Percentiles rank a stretch among this genome's conserved stretches.
These are phyloP conservation scores for Cirrhinus molitorella DNA, from an alignment of 2,797 vertebrate genomes.

Conservation along the genomic window DNA sequence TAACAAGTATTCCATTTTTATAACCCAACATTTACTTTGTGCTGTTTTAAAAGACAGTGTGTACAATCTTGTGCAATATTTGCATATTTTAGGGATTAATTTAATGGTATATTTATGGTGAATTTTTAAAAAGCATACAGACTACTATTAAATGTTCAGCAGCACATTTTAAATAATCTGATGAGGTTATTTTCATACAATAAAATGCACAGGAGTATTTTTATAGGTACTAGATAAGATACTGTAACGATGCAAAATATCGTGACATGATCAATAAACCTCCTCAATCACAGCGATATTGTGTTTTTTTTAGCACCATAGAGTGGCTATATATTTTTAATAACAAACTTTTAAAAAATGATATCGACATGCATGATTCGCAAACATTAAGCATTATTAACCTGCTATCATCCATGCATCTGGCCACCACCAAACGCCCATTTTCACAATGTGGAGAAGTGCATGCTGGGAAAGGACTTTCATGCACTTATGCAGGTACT, in stretches of 20 bases:
- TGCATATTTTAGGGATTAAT: constrained; percentile 75
- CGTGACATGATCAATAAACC: constrained; percentile 69
- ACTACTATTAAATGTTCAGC: constrained; percentile 60
- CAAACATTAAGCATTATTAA: constrained; percentile 70
- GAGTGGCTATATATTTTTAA: neutral
- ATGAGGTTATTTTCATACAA: constrained; percentile 69
- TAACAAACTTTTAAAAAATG: neutral
- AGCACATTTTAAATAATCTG: constrained; percentile 40
- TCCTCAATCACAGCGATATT: constrained; percentile 60
- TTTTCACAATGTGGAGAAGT: constrained; percentile 58
- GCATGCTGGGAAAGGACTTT: constrained; percentile 63
- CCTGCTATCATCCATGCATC: constrained; percentile 61
- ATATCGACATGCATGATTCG: constrained; percentile 57
- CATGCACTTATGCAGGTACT: constrained; percentile 58
- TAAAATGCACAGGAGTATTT: constrained; percentile 70
- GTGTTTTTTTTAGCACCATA: constrained; percentile 56
- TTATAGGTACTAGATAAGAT: constrained; percentile 69
- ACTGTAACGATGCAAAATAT: constrained; percentile 70
- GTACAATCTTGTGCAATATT: constrained; percentile 80
- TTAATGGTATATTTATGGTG: constrained; percentile 77
- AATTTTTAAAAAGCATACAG: constrained; percentile 48
- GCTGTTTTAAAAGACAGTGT: constrained; percentile 61
- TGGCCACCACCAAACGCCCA: constrained; percentile 43
- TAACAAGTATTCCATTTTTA: constrained; percentile 48
- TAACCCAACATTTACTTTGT: constrained; percentile 21